phyloP scores from a whole-genome alignment of 2,888 invertebrate species.

The Drosophila peninsularis region DNA sequence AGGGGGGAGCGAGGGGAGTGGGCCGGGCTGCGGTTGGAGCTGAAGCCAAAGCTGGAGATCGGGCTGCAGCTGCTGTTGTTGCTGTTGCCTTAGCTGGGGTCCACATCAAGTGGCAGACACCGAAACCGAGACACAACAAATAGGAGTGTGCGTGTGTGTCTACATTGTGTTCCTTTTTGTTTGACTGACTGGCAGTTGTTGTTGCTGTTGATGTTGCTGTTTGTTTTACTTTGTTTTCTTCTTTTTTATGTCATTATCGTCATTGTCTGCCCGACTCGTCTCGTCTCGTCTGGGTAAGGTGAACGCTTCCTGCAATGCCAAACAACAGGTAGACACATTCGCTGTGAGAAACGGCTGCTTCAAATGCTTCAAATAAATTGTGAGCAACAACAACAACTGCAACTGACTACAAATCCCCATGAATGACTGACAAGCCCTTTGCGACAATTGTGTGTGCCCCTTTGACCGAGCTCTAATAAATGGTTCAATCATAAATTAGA shows the following conservation, averaged over 20 bases:
- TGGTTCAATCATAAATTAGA: conserved; percentile 76
- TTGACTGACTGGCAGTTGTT: conserved; percentile 47
- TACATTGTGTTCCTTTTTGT: conserved; percentile 59
- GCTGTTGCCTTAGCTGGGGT: conserved; percentile 27
- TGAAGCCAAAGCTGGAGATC: conserved; percentile 14
- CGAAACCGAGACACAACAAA: conserved; percentile 55
- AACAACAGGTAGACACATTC: conserved; percentile 77
- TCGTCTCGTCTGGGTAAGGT: conserved; percentile 52
- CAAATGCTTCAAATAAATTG: conserved; percentile 65
- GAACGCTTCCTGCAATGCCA: conserved; percentile 80
- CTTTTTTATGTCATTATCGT: conserved; percentile 63
- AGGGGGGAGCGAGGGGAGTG: neutral
- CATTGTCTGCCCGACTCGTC: conserved; percentile 50
- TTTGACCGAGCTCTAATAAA: conserved; percentile 66
- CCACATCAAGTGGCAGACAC: conserved; percentile 74
- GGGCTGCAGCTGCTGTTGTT: conserved; percentile 22
- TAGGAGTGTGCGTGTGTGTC: conserved; percentile 31
- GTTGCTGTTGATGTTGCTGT: conserved; percentile 51
- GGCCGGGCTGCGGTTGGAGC: conserved; percentile 14
- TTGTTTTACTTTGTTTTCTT: conserved; percentile 58
- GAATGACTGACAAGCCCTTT: conserved; percentile 72
- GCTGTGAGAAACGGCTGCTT: conserved; percentile 72
- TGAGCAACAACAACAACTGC: conserved; percentile 34
- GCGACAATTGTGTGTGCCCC: conserved; percentile 67
- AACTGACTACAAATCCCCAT: conserved; percentile 34